phyloP scores from a whole-genome alignment of 2,113 vertebrate genomes.

The Ictidomys tridecemlineatus region DNA sequence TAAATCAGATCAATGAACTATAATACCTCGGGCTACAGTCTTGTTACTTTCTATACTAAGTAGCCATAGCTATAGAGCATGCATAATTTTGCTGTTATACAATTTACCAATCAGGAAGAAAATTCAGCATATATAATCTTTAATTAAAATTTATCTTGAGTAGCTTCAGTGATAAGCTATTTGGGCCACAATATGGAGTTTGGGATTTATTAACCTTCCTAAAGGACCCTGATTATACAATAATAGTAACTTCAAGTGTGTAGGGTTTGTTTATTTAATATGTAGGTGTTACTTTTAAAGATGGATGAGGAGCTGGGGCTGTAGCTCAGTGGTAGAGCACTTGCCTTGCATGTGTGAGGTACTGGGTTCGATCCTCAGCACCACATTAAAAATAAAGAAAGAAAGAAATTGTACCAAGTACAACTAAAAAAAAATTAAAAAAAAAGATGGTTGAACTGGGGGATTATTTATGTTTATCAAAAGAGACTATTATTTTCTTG shows the following conservation, averaged over 20 bases:
- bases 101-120: background rate
- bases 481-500: background rate
- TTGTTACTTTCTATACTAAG: constrained; percentile 16
- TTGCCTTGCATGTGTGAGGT: no score
- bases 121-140: constrained; percentile 17
- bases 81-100: constrained; percentile 2
- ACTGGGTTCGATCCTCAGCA: no score
- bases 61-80: background rate
- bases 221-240: background rate
- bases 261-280: background rate
- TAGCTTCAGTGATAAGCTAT: constrained; percentile 48
- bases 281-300: constrained; percentile 1
- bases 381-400: no score
- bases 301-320: no score
- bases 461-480: constrained; percentile 17
- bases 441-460: background rate
- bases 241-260: background rate
- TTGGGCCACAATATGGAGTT: constrained; percentile 18
- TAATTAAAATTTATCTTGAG: constrained; percentile 17
- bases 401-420: no score
- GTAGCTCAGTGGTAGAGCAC: no score
- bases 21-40: background rate
- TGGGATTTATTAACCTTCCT: background rate
- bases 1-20: constrained; percentile 24
- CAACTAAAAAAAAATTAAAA: no score